Base-by-base conservation (phyloP, 2,113 vertebrate species). In the Sinocyclocheilus rhinocerous region DNA sequence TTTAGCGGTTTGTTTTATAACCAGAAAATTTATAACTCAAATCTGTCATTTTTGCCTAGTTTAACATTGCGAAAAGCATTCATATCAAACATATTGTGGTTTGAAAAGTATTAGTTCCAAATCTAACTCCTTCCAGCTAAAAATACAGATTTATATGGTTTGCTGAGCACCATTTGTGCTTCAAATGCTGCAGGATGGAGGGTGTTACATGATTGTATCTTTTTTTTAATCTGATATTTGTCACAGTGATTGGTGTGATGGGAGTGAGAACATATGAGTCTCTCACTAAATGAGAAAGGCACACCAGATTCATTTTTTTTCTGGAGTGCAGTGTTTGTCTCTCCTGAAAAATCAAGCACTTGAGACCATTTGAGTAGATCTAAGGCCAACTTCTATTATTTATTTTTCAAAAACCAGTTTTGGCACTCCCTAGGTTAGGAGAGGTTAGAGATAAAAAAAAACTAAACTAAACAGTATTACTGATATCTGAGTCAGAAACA, bases 171-270 rank as follows among this genome's bases (percentile, higher is more conserved):
- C 48, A 83, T 26, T 72, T 72, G 67, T 18, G 29, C 63, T 15
- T 67, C 63, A 70, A 70, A 70, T 20, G 67, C 29, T 36, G 48
- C n/a, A 75, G 3, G 70, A 61, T 84, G 70, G 57, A 55, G n/a
- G 33, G 12, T 29, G 65, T 72, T 33, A 45, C 77, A 42, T 20
- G 29, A 75, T 55, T 42, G 39, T 26, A 12, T 29, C 63, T 67
- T 67, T 16, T 67, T 76, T 24, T 69, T 76, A 55, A 76, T 76
- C 67, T 50, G 57, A 84, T 36, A 79, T 65, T 80, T 36, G 16
- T 87, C 65, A 59, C 33, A 24, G 48, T 87, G 73, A 52, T 78
- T 76, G 33, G 79, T 76, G 70, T 11, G 45, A 52, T 72, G 67
- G 67, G 52, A 26, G 76, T 29, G 24, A 18, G 48, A 77, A 48